A percentile compares a stretch with the other conserved stretches of the same genome.
phyloP scores from a whole-genome alignment of 30 jellyfish, hydroid and myxozoan species.

The Turritopsis rubra region DNA sequence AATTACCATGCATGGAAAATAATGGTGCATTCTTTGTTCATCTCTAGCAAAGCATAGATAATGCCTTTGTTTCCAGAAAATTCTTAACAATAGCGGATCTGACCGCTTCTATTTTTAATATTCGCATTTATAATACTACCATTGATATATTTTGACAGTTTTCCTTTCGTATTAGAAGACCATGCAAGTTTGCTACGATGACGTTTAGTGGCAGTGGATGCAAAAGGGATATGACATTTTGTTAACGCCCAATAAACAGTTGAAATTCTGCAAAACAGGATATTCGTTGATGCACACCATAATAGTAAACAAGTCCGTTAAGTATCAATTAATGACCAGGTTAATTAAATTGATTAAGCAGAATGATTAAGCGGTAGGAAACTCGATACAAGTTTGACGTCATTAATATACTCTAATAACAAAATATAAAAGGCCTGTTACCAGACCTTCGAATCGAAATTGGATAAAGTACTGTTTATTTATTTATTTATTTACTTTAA shows the following conservation, averaged over 20 bases:
- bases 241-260: not conserved
- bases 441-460: not conserved
- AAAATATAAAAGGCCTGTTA: not conserved
- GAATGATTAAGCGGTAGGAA: not conserved
- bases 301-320: not conserved
- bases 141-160: too few species aligned
- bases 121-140: too few species aligned
- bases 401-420: not conserved
- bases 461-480: too few species aligned
- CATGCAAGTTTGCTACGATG: not conserved
- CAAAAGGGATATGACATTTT: not conserved
- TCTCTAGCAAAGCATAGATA: not conserved
- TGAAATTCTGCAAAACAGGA: not conserved
- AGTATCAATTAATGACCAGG: not conserved
- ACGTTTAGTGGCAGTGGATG: not conserved
- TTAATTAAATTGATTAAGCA: not conserved
- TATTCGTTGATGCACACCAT: not conserved
- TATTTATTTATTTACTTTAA: not conserved
- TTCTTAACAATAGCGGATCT: not conserved
- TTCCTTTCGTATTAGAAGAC: not conserved
- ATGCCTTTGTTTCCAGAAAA: not conserved
- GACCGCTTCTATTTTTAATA: not conserved
- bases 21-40: not conserved
- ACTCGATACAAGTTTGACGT: not conserved
- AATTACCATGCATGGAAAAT: not conserved